A percentile compares a stretch with the other conserved stretches of the same genome.
Conservation (phyloP, 2,797 vertebrate genomes). For the Schizopygopsis pylzovi region DNA sequence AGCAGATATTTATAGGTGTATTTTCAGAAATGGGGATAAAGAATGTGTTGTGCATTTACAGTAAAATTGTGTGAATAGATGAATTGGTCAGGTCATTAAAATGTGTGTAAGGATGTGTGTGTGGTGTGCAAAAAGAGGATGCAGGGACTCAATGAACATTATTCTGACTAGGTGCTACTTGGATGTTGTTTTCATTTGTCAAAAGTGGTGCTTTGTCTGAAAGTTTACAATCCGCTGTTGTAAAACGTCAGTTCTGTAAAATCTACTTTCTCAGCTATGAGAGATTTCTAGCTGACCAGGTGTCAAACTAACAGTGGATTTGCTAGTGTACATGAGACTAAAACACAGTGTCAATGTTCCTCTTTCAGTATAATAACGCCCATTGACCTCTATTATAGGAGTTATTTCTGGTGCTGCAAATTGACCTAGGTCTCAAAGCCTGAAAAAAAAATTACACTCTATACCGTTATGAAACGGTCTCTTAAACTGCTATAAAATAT, state of each 20-base stretch:
- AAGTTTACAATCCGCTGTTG: neutral
- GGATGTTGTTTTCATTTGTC: neutral
- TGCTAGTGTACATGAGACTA: neutral
- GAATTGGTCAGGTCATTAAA: neutral
- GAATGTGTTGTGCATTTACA: conserved; percentile 32
- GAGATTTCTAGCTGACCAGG: neutral
- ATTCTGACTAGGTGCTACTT: neutral
- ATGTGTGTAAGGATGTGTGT: neutral
- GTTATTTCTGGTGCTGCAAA: neutral
- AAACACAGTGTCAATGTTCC: neutral
- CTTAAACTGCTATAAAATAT: neutral
- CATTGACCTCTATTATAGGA: neutral
- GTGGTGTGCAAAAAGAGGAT: neutral
- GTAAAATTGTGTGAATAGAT: neutral
- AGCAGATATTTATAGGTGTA: conserved; percentile 11
- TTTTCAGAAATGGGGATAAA: conserved; percentile 40
- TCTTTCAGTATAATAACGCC: neutral
- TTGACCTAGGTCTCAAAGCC: neutral
- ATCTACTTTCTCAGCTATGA: neutral
- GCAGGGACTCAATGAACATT: neutral
- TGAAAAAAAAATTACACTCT: neutral
- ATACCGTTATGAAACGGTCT: neutral
- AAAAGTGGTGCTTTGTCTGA: neutral
- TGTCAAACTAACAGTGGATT: conserved; percentile 1
- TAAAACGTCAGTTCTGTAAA: neutral